Evolutionary conservation across 2,113 vertebrate species (phyloP), one percentile per base, ranked within the genome.

Genomic region (Rattus rattus): DNA sequence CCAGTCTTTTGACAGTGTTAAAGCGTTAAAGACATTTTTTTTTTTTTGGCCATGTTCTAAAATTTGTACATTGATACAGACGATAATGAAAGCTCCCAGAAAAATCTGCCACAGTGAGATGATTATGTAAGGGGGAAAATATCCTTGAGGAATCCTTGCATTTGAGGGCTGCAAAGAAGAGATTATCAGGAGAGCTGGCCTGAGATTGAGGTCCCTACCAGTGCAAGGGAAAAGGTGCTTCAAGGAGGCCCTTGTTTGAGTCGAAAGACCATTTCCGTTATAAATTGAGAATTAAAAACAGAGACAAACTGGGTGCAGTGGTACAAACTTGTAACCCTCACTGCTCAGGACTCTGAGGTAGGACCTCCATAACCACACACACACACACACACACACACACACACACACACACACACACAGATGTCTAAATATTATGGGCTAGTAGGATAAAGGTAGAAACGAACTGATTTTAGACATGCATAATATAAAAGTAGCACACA

Each of bases 251-350:
- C 77, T 49, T 73, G 54, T 88, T 39, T 69, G 36, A 86, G 77
- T 81, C 56, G 33, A 85, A 14, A 12, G 83, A 52, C 83, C 75
- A 91, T 93, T 97, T 93, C 90, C 90, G 28, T 73, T 91, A 61
- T 12, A 95, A 84, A 91, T 12, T 88, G 36, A 91, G 65, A 88
- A 90, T 67, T 95, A 33, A 93, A 96, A 96, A 97, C 85, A 75
- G 49, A 77, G 54, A 36, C 75, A 24, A 89, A 20, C 54, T 47
- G 7, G 26, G 17, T 13, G 19, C 39, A 36, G 19, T 0, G 28
- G 28, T 36, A 5, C 72, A 63, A 7, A 36, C 59, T 76, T 90
- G 43, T 36, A 33, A 47, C 22, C 28, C 17, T n/a, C 1, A 4
- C 56, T 49, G 17, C 59, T 90, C 43, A 6, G 36, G 20, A 36